phyloP scores from a whole-genome alignment of 2,797 vertebrate species.

The Acipenser oxyrinchus region DNA sequence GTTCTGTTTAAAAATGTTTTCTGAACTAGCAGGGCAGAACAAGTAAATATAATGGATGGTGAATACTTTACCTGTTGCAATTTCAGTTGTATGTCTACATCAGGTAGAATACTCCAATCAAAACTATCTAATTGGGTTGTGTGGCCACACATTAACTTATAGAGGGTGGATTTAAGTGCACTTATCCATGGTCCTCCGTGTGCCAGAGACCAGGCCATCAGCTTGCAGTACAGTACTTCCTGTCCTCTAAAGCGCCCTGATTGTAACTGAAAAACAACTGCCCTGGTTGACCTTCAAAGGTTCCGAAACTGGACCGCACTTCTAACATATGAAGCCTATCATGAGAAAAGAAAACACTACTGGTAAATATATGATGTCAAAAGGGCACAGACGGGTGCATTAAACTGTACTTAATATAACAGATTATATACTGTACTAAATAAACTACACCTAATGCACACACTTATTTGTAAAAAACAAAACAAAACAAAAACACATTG shows the following conservation, averaged over 20 bases:
- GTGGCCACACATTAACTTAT: conserved; percentile 49
- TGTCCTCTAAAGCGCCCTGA: conserved; percentile 37
- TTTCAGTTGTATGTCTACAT: conserved; percentile 30
- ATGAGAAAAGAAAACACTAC: neutral
- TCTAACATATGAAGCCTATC: conserved; percentile 44
- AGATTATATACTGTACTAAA: no score
- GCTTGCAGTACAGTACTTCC: conserved; percentile 47
- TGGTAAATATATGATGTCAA: no score
- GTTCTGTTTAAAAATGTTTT: neutral
- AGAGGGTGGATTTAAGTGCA: conserved; percentile 46
- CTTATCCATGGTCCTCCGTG: conserved; percentile 49
- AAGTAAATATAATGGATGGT: neutral
- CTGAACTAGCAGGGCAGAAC: neutral
- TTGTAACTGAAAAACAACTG: conserved; percentile 35
- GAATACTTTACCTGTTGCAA: neutral
- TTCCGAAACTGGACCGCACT: conserved; percentile 35
- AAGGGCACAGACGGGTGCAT: no score
- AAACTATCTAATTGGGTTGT: conserved; percentile 39
- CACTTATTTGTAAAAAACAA: no score
- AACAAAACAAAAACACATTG: no score
- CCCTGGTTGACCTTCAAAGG: conserved; percentile 48
- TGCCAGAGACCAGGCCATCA: conserved; percentile 45
- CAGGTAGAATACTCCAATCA: conserved; percentile 40
- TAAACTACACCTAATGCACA: no score
- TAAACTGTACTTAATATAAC: no score